Conservation (phyloP, 2,113 vertebrate genomes). For the Laticauda laticaudata region DNA sequence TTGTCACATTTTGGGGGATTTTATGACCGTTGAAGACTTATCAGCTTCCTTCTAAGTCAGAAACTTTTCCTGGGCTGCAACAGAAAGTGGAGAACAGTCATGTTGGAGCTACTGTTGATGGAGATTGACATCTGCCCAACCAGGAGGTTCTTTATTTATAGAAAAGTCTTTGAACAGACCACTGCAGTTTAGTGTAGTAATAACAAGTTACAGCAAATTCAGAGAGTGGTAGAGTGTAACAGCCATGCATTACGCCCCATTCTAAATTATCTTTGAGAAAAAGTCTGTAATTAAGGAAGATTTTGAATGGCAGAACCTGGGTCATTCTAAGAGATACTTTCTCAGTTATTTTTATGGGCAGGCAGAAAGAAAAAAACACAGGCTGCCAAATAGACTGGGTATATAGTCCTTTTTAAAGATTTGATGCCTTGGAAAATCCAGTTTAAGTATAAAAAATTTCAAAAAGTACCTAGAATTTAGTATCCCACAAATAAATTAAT, state of each 20-base stretch:
- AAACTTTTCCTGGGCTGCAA: slow-evolving; percentile 32
- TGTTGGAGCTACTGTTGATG: slow-evolving; percentile 52
- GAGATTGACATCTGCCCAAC: slow-evolving; percentile 56
- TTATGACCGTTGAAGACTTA: slow-evolving; percentile 49
- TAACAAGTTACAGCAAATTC: slow-evolving; percentile 71
- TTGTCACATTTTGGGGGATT: slow-evolving; percentile 51
- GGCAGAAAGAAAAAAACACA: slow-evolving; percentile 60
- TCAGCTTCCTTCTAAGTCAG: slow-evolving; percentile 52
- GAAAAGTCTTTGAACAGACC: slow-evolving; percentile 67
- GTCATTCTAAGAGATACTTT: slow-evolving; percentile 74
- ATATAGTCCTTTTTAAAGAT: slow-evolving; percentile 45
- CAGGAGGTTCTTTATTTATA: slow-evolving; percentile 75
- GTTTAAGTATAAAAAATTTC: not conserved
- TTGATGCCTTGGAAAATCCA: slow-evolving; percentile 44
- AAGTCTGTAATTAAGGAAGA: slow-evolving; percentile 73
- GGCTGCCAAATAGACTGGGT: slow-evolving; percentile 33
- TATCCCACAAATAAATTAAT: not conserved
- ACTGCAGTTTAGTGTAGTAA: slow-evolving; percentile 73
- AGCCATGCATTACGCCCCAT: slow-evolving; percentile 72
- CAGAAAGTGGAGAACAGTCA: slow-evolving; percentile 55
- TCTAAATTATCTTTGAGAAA: slow-evolving; percentile 70
- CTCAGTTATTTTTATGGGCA: slow-evolving; percentile 72
- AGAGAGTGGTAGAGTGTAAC: slow-evolving; percentile 67
- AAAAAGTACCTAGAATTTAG: not conserved
- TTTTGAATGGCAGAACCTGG: slow-evolving; percentile 69